These are phyloP conservation scores for Lepilemur septentrionalis DNA, from an alignment of 2,797 vertebrate species.

Conservation along the genomic window DNA sequence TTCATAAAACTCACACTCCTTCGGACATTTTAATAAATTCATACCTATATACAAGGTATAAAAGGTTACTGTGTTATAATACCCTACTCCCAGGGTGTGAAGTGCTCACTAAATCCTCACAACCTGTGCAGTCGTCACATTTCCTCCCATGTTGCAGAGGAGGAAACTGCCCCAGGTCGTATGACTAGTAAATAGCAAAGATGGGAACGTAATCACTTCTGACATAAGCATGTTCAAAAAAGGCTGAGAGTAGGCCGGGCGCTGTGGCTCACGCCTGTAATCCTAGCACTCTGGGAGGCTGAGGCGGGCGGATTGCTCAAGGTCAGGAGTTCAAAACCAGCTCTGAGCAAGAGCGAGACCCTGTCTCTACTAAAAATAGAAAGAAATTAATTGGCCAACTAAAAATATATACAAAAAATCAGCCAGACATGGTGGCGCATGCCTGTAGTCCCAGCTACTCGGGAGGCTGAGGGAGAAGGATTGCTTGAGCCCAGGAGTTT, in stretches of 20 bases:
- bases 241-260: not conserved
- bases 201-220: not conserved
- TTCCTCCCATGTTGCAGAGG: not conserved
- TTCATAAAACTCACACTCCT: not conserved
- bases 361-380: too few species aligned
- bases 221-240: not conserved
- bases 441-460: too few species aligned
- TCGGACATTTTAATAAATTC: not conserved
- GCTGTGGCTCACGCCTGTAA: too few species aligned
- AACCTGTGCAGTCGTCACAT: not conserved
- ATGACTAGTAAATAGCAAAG: not conserved
- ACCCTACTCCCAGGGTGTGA: not conserved
- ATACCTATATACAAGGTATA: accelerated
- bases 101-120: not conserved
- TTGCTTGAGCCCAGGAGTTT: too few species aligned
- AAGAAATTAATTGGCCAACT: too few species aligned
- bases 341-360: too few species aligned
- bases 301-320: too few species aligned
- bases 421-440: too few species aligned
- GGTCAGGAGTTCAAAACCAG: too few species aligned
- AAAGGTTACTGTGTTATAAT: not conserved
- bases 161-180: not conserved
- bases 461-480: too few species aligned
- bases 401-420: too few species aligned
- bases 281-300: too few species aligned